Evolutionary conservation across 2,888 invertebrate genomes (phyloP), one percentile per base, ranked within the genome.

Genomic region (Oxytorus armatus): DNA sequence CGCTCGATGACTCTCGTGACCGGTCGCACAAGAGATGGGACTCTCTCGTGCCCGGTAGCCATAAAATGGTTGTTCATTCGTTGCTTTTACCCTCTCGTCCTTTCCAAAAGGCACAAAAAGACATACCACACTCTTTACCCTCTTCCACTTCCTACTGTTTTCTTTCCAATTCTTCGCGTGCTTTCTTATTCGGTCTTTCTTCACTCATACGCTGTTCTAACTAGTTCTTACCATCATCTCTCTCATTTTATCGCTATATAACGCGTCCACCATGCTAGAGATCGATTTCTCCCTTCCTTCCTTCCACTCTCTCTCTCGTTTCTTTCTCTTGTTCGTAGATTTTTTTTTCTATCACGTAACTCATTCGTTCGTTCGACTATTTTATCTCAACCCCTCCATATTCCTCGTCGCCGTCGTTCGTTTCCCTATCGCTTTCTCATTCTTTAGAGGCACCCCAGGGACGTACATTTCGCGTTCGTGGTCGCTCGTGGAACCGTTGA

Each of bases 51-150:
- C 76, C 73, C 63, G 66, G 61, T 49, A 80, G 84, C 77, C 69
- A 76, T 84, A 83, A 83, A 80, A 61, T 76, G 69, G 80, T 84
- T 83, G 75, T 79, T 83, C 80, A 82, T 82, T 83, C 80, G 72
- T 81, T 59, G 57, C 53, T 75, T 77, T 65, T 68, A 66, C 70
- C 59, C 65, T 51, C 63, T 55, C 33, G 4, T 42, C 61, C 33
- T 49, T 76, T 70, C 11, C 57, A 70, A 77, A 49, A 47, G 42
- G 23, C n/a, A 53, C 29, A 65, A 55, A 61, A 66, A 69, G 55
- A 72, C 36, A 72, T 68, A 25, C 61, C 51, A 65, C 53, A 11
- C 55, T 77, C 39, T 33, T 65, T 75, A 42, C 53, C 36, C 44
- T 66, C 59, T 65, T 44, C 65, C 39, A 33, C 21, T 18, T 69